phyloP scores from a whole-genome alignment of 2,797 vertebrate genomes.

The Poeciliopsis paucimaculata region DNA sequence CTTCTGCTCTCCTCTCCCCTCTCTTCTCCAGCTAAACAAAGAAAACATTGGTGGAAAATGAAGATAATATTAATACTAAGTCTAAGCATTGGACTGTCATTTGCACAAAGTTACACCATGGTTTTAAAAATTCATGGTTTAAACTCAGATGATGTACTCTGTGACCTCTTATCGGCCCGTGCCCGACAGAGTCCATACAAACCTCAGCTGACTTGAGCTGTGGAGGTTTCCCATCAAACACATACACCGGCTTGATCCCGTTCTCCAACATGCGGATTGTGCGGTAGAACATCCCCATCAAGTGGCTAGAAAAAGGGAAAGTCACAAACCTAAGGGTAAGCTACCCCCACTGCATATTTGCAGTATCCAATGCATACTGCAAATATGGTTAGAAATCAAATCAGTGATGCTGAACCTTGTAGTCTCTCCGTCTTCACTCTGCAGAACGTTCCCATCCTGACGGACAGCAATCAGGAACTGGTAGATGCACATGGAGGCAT shows the following conservation, averaged over 20 bases:
- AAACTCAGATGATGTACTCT: background rate
- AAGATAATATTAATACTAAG: background rate
- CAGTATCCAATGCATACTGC: background rate
- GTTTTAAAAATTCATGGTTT: background rate
- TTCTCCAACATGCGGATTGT: slow-evolving; percentile 96
- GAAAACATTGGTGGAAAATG: background rate
- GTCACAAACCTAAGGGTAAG: too few species aligned
- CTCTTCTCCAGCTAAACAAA: slow-evolving; percentile 84
- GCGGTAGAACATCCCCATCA: slow-evolving; percentile 98
- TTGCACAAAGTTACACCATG: background rate
- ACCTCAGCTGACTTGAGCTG: slow-evolving; percentile 94
- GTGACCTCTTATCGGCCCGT: background rate
- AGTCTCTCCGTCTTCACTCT: slow-evolving; percentile 94
- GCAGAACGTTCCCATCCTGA: slow-evolving; percentile 92
- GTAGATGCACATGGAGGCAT: slow-evolving; percentile 99
- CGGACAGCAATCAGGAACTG: slow-evolving; percentile 97
- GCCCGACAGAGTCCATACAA: slow-evolving; percentile 17
- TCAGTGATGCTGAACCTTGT: slow-evolving; percentile 79
- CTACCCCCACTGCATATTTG: too few species aligned
- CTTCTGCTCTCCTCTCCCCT: slow-evolving; percentile 90
- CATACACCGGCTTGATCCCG: slow-evolving; percentile 94
- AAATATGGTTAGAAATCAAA: background rate
- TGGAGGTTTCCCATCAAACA: slow-evolving; percentile 96
- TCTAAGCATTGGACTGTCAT: background rate
- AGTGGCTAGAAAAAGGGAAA: slow-evolving; percentile 78